phyloP scores from a whole-genome alignment of 2,888 invertebrate species.

The Drosophila testacea region DNA sequence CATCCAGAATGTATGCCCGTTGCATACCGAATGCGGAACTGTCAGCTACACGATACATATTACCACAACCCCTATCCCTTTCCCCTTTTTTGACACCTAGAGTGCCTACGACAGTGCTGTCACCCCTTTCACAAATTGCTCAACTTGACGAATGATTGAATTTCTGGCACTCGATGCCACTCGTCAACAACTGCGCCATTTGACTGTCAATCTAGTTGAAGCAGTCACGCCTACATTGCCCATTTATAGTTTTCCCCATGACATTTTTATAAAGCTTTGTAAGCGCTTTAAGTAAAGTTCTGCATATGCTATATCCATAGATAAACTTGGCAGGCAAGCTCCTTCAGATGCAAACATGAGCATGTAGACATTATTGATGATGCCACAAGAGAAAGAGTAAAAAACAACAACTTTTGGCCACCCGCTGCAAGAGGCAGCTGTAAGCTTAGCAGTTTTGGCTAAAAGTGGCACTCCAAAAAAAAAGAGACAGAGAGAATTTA shows the following conservation, averaged over 20 bases:
- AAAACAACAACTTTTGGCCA: slow-evolving; percentile 31
- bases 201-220: slow-evolving; percentile 1
- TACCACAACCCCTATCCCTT: neutral
- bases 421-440: slow-evolving; percentile 29
- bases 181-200: slow-evolving; percentile 27
- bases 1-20: slow-evolving; percentile 7
- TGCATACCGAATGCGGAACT: slow-evolving; percentile 57
- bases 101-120: slow-evolving; percentile 24
- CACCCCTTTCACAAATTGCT: slow-evolving; percentile 47
- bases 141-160: slow-evolving; percentile 75
- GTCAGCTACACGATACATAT: slow-evolving; percentile 53
- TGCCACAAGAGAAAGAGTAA: slow-evolving; percentile 7
- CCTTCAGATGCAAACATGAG: slow-evolving; percentile 36
- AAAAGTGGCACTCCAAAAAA: slow-evolving; percentile 25
- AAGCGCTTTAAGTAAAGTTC: slow-evolving; percentile 17
- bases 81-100: neutral
- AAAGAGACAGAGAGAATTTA: neutral
- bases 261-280: slow-evolving; percentile 16
- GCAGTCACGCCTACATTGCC: slow-evolving; percentile 23
- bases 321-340: slow-evolving; percentile 28
- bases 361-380: slow-evolving; percentile 68
- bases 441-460: slow-evolving; percentile 26
- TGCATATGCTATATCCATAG: slow-evolving; percentile 6
- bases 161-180: slow-evolving; percentile 63
- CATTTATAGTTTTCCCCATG: slow-evolving; percentile 13